Percentiles rank a stretch among this genome's conserved stretches.
phyloP scores from a whole-genome alignment of 1,140 invertebrate species.

The Halotydeus destructor region DNA sequence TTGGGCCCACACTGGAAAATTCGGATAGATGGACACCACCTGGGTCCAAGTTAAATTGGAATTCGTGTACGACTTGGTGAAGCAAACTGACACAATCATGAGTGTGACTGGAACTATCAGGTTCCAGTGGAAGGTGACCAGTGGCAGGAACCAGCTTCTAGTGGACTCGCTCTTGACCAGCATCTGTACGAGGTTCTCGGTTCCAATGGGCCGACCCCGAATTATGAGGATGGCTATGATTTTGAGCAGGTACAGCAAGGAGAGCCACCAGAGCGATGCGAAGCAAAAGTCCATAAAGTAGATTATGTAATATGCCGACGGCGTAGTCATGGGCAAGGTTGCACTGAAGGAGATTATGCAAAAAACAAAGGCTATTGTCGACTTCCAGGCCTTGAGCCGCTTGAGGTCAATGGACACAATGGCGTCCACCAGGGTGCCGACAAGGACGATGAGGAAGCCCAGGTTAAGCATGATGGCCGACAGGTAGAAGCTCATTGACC shows the following conservation, averaged over 20 bases:
- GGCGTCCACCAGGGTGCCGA: slow-evolving; percentile 52
- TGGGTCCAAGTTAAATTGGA: slow-evolving; percentile 45
- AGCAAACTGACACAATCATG: slow-evolving; percentile 47
- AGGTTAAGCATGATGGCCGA: slow-evolving; percentile 62
- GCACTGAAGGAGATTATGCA: slow-evolving; percentile 58
- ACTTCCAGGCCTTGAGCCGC: slow-evolving; percentile 66
- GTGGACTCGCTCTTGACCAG: slow-evolving; percentile 22
- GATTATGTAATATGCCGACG: slow-evolving; percentile 34
- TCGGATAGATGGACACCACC: slow-evolving; percentile 30
- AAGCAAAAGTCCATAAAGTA: slow-evolving; percentile 63
- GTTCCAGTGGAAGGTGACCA: slow-evolving; percentile 70
- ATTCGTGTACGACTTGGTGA: slow-evolving; percentile 48
- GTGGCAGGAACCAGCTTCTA: slow-evolving; percentile 30
- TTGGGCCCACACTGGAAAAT: slow-evolving; percentile 52
- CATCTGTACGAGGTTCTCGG: slow-evolving; percentile 52
- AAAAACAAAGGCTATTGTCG: slow-evolving; percentile 61
- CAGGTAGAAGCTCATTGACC: slow-evolving; percentile 66
- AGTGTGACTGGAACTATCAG: slow-evolving; percentile 52
- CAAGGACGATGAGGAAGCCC: slow-evolving; percentile 47
- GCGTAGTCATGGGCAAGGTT: slow-evolving; percentile 47
- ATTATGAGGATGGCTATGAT: slow-evolving; percentile 57
- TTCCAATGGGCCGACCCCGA: slow-evolving; percentile 56
- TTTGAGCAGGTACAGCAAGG: slow-evolving; percentile 49
- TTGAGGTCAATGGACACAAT: slow-evolving; percentile 67
- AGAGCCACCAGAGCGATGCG: slow-evolving; percentile 63